A percentile compares a stretch with the other conserved stretches of the same genome.
Conservation (phyloP, 1,140 invertebrate species). For the Bombus turneri region DNA sequence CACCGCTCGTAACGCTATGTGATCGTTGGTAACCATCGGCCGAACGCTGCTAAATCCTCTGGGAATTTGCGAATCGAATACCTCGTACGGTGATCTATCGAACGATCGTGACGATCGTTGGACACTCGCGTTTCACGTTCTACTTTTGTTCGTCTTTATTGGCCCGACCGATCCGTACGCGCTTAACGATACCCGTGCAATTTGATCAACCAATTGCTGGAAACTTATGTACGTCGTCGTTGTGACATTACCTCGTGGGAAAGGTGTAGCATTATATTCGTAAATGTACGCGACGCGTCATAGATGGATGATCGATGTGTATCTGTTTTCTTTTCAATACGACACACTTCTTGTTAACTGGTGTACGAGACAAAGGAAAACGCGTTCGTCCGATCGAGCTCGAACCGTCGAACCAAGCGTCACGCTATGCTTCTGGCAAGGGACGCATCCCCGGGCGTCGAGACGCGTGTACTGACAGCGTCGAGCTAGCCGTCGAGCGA, state of each 20-base stretch:
- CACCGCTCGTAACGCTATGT: slow-evolving; percentile 8
- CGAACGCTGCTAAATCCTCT: neutral
- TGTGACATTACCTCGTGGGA: slow-evolving; percentile 71
- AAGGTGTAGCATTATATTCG: slow-evolving; percentile 78
- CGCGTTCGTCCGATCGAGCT: neutral
- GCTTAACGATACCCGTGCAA: too few species aligned
- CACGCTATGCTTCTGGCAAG: slow-evolving; percentile 48
- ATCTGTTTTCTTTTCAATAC: neutral
- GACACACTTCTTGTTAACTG: neutral
- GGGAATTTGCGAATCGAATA: neutral
- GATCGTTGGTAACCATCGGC: neutral
- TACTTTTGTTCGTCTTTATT: too few species aligned
- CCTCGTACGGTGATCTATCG: neutral
- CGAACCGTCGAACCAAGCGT: neutral
- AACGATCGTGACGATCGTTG: slow-evolving; percentile 5
- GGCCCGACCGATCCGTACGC: too few species aligned
- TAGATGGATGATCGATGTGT: slow-evolving; percentile 47
- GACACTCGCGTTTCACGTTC: neutral
- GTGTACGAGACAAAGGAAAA: too few species aligned
- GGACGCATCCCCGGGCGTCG: slow-evolving; percentile 80
- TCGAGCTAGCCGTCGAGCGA: slow-evolving; percentile 69
- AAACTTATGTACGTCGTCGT: too few species aligned
- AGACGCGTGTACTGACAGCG: slow-evolving; percentile 80
- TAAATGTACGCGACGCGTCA: slow-evolving; percentile 63
- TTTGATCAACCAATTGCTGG: too few species aligned